These are phyloP conservation scores for Gambusia affinis DNA, from an alignment of 2,113 vertebrate species.

Conservation along the genomic window DNA sequence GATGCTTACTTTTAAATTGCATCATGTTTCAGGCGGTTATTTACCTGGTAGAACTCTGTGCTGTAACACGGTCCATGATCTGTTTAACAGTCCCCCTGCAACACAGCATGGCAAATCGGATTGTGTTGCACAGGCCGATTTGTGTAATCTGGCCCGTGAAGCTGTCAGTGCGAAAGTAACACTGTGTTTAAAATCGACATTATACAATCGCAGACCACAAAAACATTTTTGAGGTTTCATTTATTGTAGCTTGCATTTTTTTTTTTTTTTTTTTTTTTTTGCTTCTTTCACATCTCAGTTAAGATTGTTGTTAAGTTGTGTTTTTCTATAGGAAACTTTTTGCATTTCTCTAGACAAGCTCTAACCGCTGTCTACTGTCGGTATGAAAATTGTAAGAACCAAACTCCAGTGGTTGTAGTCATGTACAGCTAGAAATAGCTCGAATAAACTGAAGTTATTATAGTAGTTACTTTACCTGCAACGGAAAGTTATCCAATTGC, in stretches of 20 bases:
- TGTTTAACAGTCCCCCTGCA: not conserved
- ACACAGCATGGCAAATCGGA: not conserved
- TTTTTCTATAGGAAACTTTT: not conserved
- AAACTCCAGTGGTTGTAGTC: not conserved
- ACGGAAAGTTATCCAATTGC: not conserved
- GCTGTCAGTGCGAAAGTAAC: not conserved
- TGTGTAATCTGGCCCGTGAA: not conserved
- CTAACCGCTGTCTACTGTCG: not conserved
- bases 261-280: not conserved
- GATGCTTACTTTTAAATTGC: not conserved
- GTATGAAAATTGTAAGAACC: not conserved
- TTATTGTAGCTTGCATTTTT: not conserved
- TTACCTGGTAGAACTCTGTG: not conserved
- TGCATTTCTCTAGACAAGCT: not conserved
- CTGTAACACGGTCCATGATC: not conserved
- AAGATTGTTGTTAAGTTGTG: not conserved
- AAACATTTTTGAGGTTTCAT: not conserved
- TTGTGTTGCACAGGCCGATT: not conserved
- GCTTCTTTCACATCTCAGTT: not conserved
- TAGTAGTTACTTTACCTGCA: not conserved
- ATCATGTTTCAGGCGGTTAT: not conserved
- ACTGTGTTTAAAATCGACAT: not conserved
- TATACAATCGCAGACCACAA: not conserved
- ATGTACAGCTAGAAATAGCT: not conserved
- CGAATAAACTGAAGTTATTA: not conserved